Evolutionary conservation across 1,140 invertebrate genomes (phyloP), one percentile per base, ranked within the genome.

Genomic region (Drosophila nigromelanica): DNA sequence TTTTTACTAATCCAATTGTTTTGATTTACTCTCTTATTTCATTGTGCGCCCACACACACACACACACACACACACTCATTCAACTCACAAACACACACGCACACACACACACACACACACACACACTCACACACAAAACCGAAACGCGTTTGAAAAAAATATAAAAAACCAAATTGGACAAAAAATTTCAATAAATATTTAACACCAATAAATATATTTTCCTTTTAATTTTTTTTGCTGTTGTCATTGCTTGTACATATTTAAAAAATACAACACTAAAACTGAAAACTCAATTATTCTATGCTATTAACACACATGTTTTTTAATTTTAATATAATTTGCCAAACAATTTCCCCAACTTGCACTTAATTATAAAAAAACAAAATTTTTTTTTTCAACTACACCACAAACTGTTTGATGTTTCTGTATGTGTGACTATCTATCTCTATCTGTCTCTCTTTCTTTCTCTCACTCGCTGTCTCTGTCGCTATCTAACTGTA

Each of bases 391-490:
- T 45, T 80, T 55, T 11, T 61, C 64, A 18, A 73, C 55, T 35
- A 59, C 75, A 79, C 15, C 61, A 45, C 5, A 82, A 77, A 87
- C 62, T 59, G 40, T 85, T 87, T 79, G 72, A 80, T 66, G 69
- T 89, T 85, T 85, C 76, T 87, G 80, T 87, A 74, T 89, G 83
- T 86, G 78, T 86, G 83, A 81, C 78, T 86, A 73, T 86, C 83
- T 87, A 73, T 82, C 68, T 86, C 45, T 81, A 52, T 81, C 45
- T 87, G 75, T 86, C 78, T 87, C 73, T 83, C 76, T 83, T 68
- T 82, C 78, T 86, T 50, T 86, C 76, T 85, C 59, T 78, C 71
- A 83, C 66, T 81, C 66, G 64, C 75, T 74, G 58, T 71, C 58
- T 74, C 82, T 87, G 77, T 86, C 63, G 82, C 82, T 86, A 80